These are phyloP conservation scores for Prionace glauca DNA, from an alignment of 2,797 vertebrate species.

Conservation along the genomic window DNA sequence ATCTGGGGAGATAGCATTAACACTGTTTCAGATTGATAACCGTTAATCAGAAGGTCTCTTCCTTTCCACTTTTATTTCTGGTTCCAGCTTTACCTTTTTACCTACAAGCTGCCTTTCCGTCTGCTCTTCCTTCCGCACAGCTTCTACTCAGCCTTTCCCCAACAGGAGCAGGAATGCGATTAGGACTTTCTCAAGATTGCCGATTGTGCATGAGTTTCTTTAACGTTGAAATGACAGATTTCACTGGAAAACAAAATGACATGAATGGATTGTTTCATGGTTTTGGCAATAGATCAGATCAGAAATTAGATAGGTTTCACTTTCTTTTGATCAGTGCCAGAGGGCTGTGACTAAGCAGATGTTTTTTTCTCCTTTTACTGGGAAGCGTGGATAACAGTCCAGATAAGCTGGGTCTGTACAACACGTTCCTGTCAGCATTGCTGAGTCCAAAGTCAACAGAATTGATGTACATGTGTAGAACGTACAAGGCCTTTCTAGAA, in stretches of 20 bases:
- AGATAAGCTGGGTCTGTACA: slow-evolving; percentile 19
- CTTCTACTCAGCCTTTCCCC: background rate
- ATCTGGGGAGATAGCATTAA: background rate
- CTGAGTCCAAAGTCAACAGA: slow-evolving; percentile 1
- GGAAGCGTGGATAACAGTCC: background rate
- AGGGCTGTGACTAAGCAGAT: background rate
- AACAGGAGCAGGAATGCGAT: background rate
- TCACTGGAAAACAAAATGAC: background rate
- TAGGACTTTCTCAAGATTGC: background rate
- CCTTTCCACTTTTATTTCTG: background rate
- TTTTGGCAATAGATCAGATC: background rate
- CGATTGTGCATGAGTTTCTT: background rate
- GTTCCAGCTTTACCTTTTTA: background rate
- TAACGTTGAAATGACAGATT: background rate
- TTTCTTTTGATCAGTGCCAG: background rate
- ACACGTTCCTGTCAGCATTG: background rate
- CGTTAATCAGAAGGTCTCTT: background rate
- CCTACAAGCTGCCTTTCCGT: background rate
- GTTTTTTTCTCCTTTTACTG: background rate
- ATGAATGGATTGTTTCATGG: background rate
- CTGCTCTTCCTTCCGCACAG: background rate
- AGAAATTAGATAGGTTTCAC: background rate
- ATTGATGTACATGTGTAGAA: background rate
- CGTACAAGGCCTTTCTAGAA: background rate
- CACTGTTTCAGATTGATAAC: background rate